These are phyloP conservation scores for Sesia bembeciformis DNA, from an alignment of 2,888 invertebrate species.

Conservation along the genomic window DNA sequence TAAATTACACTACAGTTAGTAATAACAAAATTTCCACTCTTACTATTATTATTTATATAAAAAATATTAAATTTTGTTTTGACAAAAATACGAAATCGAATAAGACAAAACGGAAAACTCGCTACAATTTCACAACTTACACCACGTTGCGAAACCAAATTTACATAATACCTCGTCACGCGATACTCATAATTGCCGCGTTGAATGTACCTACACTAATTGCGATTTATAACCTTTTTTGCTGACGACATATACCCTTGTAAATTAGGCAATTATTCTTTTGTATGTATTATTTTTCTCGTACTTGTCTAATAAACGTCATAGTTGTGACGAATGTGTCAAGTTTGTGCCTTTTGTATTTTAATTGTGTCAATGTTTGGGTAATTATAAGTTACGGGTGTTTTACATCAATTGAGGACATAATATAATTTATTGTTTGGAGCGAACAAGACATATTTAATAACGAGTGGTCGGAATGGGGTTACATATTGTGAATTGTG, in stretches of 20 bases:
- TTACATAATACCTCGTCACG: conserved; percentile 42
- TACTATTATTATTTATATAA: too few species aligned
- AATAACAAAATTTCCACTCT: too few species aligned
- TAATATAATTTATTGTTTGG: too few species aligned
- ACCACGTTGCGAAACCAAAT: conserved; percentile 9
- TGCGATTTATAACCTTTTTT: conserved; percentile 34
- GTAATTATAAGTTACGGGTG: too few species aligned
- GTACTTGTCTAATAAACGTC: neutral
- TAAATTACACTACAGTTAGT: too few species aligned
- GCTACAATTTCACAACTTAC: neutral
- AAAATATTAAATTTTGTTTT: too few species aligned
- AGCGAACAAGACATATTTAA: too few species aligned
- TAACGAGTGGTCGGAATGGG: too few species aligned
- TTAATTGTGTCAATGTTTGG: neutral
- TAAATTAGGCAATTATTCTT: neutral
- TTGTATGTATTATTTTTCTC: neutral
- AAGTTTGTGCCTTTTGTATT: neutral
- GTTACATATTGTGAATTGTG: too few species aligned
- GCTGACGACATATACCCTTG: neutral
- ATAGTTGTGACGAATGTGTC: neutral
- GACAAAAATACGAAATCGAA: too few species aligned
- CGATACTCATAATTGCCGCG: conserved; percentile 31
- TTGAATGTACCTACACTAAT: conserved; percentile 34
- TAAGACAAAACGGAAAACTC: too few species aligned
- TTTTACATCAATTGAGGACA: too few species aligned